Base-by-base conservation (phyloP, 2,888 invertebrate genomes). In the Drosophila putrida region DNA sequence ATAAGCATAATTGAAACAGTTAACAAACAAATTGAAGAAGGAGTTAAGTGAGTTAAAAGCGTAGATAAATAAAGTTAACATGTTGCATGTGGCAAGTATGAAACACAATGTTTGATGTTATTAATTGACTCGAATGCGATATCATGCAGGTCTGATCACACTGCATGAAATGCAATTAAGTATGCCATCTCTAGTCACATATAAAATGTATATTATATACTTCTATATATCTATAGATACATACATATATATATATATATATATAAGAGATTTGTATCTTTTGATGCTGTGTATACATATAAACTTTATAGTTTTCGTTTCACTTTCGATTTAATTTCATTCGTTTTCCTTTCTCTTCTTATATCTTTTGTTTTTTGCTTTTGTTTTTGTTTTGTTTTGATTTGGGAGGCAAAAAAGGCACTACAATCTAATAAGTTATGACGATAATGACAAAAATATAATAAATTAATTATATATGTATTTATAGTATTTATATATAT, bases 341-440 rank as follows among this genome's bases (percentile, higher is more conserved):
- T 68, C 41, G 31, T 60, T 8, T 38, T 66, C 54, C 46, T 59
- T 20, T 20, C 20, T 61, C 67, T 36, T 36, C 57, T 47, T 61
- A 11, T 28, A 27, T 46, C n/a, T 31, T 58, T 71, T 60, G 31
- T 39, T 65, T 11, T 69, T 59, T 9, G 15, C 65, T 65, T 58
- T 49, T 54, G 58, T 66, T 44, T 39, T 64, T 47, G 55, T 65
- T 69, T 59, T 69, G 58, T 70, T 82, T 75, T 64, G 51, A 65
- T 74, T 78, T 75, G 77, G 78, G 84, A 82, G 90, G 84, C 84
- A 90, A 90, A 90, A 90, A 90, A 90, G 90, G 90, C 90, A 90
- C 90, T 90, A 90, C 89, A 82, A 90, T 84, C 90, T 90, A 90
- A 87, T 77, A 82, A 81, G 80, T 81, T 90, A 85, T 72, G 82